Evolutionary conservation across 2,113 vertebrate genomes (phyloP).

Genomic region (Prochilodus magdalenae): DNA sequence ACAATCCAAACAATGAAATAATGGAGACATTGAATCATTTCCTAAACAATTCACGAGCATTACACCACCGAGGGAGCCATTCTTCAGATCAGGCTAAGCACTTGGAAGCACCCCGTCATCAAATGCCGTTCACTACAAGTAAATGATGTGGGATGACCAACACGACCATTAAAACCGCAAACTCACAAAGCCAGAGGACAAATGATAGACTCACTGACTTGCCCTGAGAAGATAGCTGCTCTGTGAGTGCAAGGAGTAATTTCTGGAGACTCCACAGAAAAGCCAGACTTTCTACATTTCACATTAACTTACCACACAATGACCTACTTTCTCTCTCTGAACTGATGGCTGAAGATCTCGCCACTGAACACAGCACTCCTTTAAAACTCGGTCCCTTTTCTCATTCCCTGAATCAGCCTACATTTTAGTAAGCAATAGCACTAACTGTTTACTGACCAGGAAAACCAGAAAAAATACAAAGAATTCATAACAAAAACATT

Average conservation of each 20-base stretch:
- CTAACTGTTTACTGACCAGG: too few species aligned
- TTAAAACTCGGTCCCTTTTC: not conserved
- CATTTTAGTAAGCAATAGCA: not conserved
- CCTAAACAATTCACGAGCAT: too few species aligned
- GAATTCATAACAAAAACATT: too few species aligned
- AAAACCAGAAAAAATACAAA: too few species aligned
- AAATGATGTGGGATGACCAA: not conserved
- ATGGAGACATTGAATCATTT: too few species aligned
- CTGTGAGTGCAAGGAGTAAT: constrained; percentile 20
- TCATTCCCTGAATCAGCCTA: not conserved
- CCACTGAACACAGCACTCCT: not conserved
- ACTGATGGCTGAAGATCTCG: not conserved
- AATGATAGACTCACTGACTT: constrained; percentile 57
- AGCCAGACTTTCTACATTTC: constrained; percentile 34
- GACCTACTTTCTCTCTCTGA: constrained; percentile 46
- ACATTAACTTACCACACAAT: constrained; percentile 29
- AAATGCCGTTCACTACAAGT: not conserved
- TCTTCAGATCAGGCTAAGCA: not conserved
- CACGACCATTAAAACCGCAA: not conserved
- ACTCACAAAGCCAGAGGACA: constrained; percentile 20
- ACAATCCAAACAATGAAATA: too few species aligned
- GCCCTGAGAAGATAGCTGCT: constrained; percentile 45
- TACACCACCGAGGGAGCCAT: not conserved
- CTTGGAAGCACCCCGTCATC: not conserved
- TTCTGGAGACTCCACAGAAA: constrained; percentile 17